Conservation (phyloP, 2,888 invertebrate genomes). For the Cephonodes hylas region DNA sequence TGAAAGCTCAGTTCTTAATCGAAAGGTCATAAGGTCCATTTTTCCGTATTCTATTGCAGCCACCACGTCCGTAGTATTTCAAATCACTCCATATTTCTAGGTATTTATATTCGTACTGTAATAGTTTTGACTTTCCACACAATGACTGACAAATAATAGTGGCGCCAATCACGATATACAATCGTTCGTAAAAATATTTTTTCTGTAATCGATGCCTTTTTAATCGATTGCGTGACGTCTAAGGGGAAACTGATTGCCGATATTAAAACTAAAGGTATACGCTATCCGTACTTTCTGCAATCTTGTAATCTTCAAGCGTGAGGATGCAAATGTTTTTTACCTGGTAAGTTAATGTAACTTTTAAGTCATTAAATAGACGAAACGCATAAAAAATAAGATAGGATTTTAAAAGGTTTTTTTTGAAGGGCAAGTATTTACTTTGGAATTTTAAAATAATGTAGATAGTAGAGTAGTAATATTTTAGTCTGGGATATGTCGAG, state of each 20-base stretch:
- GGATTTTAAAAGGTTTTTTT: neutral
- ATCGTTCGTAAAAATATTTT: neutral
- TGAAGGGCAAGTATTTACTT: neutral
- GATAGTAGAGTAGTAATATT: too few relatives aligned
- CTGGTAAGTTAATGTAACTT: too few relatives aligned
- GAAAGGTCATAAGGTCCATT: too few relatives aligned
- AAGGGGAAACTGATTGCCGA: too few relatives aligned
- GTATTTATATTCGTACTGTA: neutral
- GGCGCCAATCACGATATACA: neutral
- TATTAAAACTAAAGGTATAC: too few relatives aligned
- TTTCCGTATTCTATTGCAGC: too few relatives aligned
- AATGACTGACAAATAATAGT: neutral
- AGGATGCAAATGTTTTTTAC: too few relatives aligned
- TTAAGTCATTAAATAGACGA: too few relatives aligned
- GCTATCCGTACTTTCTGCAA: too few relatives aligned
- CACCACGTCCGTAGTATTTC: neutral
- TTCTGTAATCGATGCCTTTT: neutral
- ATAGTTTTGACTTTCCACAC: neutral
- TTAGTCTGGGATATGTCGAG: too few relatives aligned
- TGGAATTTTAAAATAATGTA: neutral
- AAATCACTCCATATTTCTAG: neutral
- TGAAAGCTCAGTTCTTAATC: too few relatives aligned
- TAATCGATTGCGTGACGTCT: neutral
- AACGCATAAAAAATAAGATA: neutral
- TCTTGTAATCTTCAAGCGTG: too few relatives aligned